These are phyloP conservation scores for Plecotus auritus DNA, from an alignment of 2,113 vertebrate genomes.

Conservation along the genomic window DNA sequence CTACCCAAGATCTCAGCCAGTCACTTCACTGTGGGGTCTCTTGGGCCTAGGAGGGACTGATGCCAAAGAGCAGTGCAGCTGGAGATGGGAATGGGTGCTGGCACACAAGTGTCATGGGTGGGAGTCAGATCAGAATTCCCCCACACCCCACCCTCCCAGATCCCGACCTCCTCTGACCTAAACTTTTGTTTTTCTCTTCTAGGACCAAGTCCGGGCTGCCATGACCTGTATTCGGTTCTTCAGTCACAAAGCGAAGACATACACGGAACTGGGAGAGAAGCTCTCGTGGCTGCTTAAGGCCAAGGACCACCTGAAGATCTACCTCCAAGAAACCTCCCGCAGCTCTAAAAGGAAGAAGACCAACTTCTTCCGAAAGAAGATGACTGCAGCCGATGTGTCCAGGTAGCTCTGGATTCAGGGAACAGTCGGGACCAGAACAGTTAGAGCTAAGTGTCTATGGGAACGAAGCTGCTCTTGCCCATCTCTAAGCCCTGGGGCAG, in stretches of 20 bases:
- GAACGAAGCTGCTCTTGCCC: not conserved
- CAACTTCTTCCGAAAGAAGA: constrained; percentile 91
- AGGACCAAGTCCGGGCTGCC: constrained; percentile 96
- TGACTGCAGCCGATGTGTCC: constrained; percentile 93
- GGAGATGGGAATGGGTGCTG: not conserved
- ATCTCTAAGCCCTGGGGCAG: not conserved
- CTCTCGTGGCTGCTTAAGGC: constrained; percentile 93
- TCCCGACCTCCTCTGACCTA: not conserved
- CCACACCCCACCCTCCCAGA: not conserved
- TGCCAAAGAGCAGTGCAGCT: not conserved
- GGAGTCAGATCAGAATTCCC: not conserved
- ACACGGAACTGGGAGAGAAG: constrained; percentile 91
- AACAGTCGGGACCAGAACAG: not conserved
- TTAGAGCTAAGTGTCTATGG: not conserved
- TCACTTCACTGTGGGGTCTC: not conserved
- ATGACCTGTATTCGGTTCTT: constrained; percentile 99
- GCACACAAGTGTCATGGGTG: not conserved
- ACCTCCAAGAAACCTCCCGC: constrained; percentile 93
- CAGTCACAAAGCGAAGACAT: constrained; percentile 90
- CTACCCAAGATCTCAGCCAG: not conserved
- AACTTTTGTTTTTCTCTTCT: constrained; percentile 36
- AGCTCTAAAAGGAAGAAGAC: constrained; percentile 83
- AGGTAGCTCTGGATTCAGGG: constrained; percentile 79
- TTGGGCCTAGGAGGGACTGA: not conserved
- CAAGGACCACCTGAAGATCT: constrained; percentile 95